Conservation (phyloP, 2,797 vertebrate species). For the Poecilia gillii region DNA sequence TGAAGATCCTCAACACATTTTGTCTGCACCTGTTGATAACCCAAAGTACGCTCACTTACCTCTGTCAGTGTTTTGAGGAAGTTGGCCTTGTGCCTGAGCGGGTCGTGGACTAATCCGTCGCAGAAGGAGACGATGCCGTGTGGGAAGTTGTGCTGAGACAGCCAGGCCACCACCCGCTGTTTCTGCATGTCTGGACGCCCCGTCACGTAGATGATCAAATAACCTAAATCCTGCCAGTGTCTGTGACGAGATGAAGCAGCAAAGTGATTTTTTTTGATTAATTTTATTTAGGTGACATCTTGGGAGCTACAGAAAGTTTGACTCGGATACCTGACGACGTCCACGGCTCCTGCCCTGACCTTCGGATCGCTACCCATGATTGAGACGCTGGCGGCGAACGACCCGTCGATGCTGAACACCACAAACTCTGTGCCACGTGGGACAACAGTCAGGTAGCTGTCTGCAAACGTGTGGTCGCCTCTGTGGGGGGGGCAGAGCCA, state of each 20-base stretch:
- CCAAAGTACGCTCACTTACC: conserved; percentile 66
- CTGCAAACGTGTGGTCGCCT: conserved; percentile 96
- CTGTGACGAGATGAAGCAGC: conserved; percentile 61
- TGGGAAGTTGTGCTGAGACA: conserved; percentile 99
- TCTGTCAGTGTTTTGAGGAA: conserved; percentile 94
- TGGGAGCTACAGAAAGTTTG: background rate
- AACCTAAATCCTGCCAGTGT: conserved; percentile 99
- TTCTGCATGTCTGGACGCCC: conserved; percentile 99
- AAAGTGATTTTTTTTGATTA: background rate
- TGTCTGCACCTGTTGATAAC: background rate
- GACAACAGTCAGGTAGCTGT: conserved; percentile 96
- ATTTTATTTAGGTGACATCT: background rate
- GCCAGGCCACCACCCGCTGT: conserved; percentile 97
- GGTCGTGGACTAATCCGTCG: conserved; percentile 96
- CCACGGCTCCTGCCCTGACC: conserved; percentile 95
- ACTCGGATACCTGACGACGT: conserved; percentile 91
- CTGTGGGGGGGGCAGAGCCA: conserved; percentile 66
- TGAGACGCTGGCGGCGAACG: conserved; percentile 98
- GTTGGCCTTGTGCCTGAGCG: conserved; percentile 96
- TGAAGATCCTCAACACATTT: background rate
- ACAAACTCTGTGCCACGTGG: conserved; percentile 94
- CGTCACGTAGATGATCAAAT: conserved; percentile 98
- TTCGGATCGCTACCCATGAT: conserved; percentile 99
- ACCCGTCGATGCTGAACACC: conserved; percentile 98
- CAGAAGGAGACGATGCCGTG: conserved; percentile 98